Evolutionary conservation across 2,888 invertebrate species (phyloP), one percentile per base, ranked within the genome.

Genomic region (Caenorhabditis sp.): DNA sequence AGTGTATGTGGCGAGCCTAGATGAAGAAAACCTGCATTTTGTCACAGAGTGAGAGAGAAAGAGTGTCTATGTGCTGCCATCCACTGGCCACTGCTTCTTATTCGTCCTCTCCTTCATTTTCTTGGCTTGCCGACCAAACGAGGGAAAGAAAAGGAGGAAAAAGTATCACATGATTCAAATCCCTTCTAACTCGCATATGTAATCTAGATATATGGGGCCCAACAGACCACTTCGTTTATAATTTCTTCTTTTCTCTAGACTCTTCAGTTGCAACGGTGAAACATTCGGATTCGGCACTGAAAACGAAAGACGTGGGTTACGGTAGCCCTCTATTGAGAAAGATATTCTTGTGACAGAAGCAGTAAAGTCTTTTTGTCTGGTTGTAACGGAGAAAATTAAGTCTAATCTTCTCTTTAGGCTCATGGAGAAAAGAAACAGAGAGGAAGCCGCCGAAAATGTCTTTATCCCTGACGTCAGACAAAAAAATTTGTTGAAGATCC

Each of bases 21-120:
- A 73, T 63, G 41, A 44, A 63, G 66, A 44, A 75, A 75, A 75
- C 75, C 75, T 75, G 66, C 75, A 74, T 75, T 75, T 75, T 24
- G 22, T 56, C 26, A 26, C 22, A 26, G 54, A 28, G 28, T 12
- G 54, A 54, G 54, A 8, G 22, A 19, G 12, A 19, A 12, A n/a
- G 22, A 22, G 22, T 51, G 51, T 22, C 22, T 51, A 26, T 31
- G n/a, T 28, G 47, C 49, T 47, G 22, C 51, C 31, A n/a, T n/a
- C n/a, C n/a, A n/a, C n/a, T n/a, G n/a, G 59, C 61, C 44, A 16
- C 44, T 44, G 24, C 44, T 63, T 63, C 41, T 63, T n/a, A 2
- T 44, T 44, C n/a, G 1, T n/a, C 28, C 28, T 5, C 28, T 26
- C 14, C 28, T 28, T 56, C 56, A 14, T 38, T 38, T 38, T 38